Conservation (phyloP, 2,888 invertebrate genomes). For the Athetis lepigone region DNA sequence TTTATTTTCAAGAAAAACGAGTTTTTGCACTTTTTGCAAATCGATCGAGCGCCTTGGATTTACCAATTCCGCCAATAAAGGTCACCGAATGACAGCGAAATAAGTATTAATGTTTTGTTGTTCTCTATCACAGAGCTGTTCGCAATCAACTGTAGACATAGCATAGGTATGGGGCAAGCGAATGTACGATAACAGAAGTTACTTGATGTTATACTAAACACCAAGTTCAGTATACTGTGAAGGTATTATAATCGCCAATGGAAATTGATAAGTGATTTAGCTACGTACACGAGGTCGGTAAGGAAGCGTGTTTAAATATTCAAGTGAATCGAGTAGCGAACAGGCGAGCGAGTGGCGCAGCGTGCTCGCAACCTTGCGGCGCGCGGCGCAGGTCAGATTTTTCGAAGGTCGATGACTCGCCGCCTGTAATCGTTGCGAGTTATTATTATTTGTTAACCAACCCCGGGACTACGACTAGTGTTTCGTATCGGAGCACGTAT, state of each 20-base stretch:
- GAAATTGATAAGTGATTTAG: conserved; percentile 38
- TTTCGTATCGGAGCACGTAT: conserved; percentile 63
- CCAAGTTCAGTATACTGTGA: conserved; percentile 42
- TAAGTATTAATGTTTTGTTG: conserved; percentile 62
- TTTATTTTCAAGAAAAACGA: conserved; percentile 73
- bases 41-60: conserved; percentile 77
- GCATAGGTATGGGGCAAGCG: conserved; percentile 72
- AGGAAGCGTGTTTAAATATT: conserved; percentile 60
- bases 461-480: conserved; percentile 71
- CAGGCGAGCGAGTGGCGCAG: conserved; percentile 45
- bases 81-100: conserved; percentile 72
- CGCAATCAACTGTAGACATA: conserved; percentile 61
- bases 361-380: conserved; percentile 84
- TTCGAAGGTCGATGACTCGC: conserved; percentile 90
- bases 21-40: conserved; percentile 79
- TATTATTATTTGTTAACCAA: conserved; percentile 86
- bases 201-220: conserved; percentile 39
- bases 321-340: conserved; percentile 60
- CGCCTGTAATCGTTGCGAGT: conserved; percentile 81
- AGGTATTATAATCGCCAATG: conserved; percentile 38
- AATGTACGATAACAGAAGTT: conserved; percentile 78
- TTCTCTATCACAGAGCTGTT: conserved; percentile 28
- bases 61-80: conserved; percentile 76
- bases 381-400: conserved; percentile 88
- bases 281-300: conserved; percentile 34